A percentile compares a stretch with the other conserved stretches of the same genome.
phyloP scores from a whole-genome alignment of 2,113 vertebrate genomes.

The Menidia beryllina region DNA sequence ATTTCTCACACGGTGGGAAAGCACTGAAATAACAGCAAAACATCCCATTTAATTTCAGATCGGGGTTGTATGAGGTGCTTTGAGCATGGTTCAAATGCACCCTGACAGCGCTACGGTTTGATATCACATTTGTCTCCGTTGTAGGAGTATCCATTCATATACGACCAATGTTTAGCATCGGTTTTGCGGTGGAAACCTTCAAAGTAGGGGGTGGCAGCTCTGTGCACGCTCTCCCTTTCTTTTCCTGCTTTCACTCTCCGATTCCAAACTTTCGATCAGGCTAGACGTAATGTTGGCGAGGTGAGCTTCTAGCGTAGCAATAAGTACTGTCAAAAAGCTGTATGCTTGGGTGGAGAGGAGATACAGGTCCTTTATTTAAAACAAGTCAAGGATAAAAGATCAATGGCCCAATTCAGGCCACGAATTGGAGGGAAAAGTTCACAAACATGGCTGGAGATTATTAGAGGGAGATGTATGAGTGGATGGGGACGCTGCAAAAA shows the following conservation, averaged over 20 bases:
- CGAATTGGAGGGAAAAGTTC: constrained; percentile 75
- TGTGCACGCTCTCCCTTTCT: constrained; percentile 30
- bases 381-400: constrained; percentile 74
- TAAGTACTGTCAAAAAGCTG: constrained; percentile 65
- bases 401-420: constrained; percentile 69
- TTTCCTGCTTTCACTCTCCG: constrained; percentile 58
- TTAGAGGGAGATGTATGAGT: constrained; percentile 62
- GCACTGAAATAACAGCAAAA: constrained; percentile 37
- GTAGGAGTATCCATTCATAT: constrained; percentile 50
- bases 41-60: constrained; percentile 26
- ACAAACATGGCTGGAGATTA: constrained; percentile 72
- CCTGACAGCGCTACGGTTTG: constrained; percentile 51
- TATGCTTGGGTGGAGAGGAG: constrained; percentile 64
- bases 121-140: constrained; percentile 45
- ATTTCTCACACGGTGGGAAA: constrained; percentile 33
- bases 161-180: constrained; percentile 58
- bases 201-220: constrained; percentile 24
- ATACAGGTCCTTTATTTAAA: constrained; percentile 77
- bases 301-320: constrained; percentile 51
- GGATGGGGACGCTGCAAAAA: constrained; percentile 24
- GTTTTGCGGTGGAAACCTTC: constrained; percentile 59
- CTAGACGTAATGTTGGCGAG: constrained; percentile 72
- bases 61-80: constrained; percentile 49
- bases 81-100: constrained; percentile 62
- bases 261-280: constrained; percentile 77